Base-by-base conservation (phyloP, 2,888 invertebrate genomes). In the Monoplex corrugatus region DNA sequence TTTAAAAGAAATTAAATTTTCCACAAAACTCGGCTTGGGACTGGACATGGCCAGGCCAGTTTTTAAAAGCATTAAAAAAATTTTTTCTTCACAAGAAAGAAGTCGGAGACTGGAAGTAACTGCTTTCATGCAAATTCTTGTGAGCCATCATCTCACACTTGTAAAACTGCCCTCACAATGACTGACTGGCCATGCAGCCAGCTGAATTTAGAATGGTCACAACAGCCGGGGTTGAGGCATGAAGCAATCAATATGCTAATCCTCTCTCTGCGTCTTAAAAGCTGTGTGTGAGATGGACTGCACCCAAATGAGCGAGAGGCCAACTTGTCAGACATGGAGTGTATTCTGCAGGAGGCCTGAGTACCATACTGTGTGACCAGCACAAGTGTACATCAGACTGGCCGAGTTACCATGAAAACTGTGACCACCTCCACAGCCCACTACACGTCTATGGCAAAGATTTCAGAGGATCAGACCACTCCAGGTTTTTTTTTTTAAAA, bases 361-460 rank as follows among this genome's bases (percentile, higher is more conserved):
- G 57, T 35, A 84, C 84, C 44, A 38, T 84, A 19, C 84, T 84
- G 84, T 84, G 84, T 84, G 50, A 84, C 50, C 84, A 50, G 84
- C 84, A 84, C 84, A 84, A 50, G 45, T 84, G 38, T 45, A 57
- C 45, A 32, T 45, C 82, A n/a, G 45, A 84, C 38, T 35, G 45
- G 57, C 38, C 57, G 82, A 82, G 82, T 82, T 44, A 84, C 16
- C 28, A 57, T 84, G 84, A 84, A 45, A 32, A 84, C 84, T 44
- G 82, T 84, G 84, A 84, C 57, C 45, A 84, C 84, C 50, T 84
- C 84, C 84, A 38, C 84, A 57, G 23, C 84, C 50, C 84, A 44
- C 84, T 84, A 57, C 45, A 84, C 84, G 84, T 84, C 84, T 84
- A 84, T 84, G 84, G 84, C 84, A 84, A 84, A 84, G 38, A 84